A percentile compares a stretch with the other conserved stretches of the same genome.
Conservation (phyloP, 2,888 invertebrate genomes). For the Graphium colonna region DNA sequence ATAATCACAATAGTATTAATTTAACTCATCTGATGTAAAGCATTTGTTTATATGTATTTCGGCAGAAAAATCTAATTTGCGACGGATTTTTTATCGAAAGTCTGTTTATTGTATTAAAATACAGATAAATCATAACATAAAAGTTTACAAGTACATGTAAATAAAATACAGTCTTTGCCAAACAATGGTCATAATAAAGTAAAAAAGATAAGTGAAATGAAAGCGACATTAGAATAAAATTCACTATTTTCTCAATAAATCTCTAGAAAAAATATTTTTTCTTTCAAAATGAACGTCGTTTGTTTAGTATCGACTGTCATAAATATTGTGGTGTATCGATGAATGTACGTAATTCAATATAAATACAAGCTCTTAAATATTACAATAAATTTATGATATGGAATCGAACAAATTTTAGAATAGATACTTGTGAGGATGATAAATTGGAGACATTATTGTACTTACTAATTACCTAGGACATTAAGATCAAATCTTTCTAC, state of each 20-base stretch:
- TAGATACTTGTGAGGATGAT: slow-evolving; percentile 57
- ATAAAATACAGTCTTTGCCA: background rate
- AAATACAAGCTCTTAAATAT: slow-evolving; percentile 63
- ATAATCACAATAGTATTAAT: slow-evolving; percentile 6
- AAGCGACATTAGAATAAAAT: slow-evolving; percentile 12
- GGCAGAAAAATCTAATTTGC: slow-evolving; percentile 15
- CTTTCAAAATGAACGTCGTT: slow-evolving; percentile 37
- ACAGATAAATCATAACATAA: background rate
- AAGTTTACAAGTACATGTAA: background rate
- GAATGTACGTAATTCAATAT: slow-evolving; percentile 44
- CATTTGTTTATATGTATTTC: background rate
- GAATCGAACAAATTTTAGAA: slow-evolving; percentile 48
- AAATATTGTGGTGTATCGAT: slow-evolving; percentile 44
- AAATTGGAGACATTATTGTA: slow-evolving; percentile 37
- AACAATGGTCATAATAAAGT: slow-evolving; percentile 6
- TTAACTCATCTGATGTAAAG: slow-evolving; percentile 4
- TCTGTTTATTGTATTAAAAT: background rate
- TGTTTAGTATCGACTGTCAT: slow-evolving; percentile 41
- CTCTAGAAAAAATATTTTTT: slow-evolving; percentile 59
- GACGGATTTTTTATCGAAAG: slow-evolving; percentile 18
- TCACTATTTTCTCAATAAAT: slow-evolving; percentile 43
- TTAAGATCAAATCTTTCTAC: slow-evolving; percentile 56
- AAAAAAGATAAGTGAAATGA: background rate
- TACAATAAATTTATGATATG: slow-evolving; percentile 64
- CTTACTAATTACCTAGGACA: slow-evolving; percentile 41